Percentiles rank a stretch among this genome's conserved stretches.
These are phyloP conservation scores for Mesitornis unicolor DNA, from an alignment of 2,113 vertebrate genomes.

Conservation along the genomic window DNA sequence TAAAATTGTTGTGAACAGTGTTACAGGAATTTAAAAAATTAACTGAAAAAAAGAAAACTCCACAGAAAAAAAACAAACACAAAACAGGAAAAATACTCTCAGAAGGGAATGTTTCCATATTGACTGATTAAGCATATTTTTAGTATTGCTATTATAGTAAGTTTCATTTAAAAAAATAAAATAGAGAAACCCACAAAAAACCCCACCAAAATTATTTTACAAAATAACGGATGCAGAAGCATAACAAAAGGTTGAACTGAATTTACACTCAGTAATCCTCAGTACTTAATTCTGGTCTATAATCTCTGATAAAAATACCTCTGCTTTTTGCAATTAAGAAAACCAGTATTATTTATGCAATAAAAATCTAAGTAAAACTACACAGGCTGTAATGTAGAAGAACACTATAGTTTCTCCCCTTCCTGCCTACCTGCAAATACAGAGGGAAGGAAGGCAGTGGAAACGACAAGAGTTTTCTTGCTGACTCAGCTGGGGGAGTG, in stretches of 20 bases:
- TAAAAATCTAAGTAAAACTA: background rate
- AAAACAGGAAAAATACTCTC: background rate
- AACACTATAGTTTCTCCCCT: background rate
- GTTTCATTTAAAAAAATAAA: background rate
- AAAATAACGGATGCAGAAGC: background rate
- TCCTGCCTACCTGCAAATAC: rapidly evolving
- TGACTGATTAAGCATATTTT: background rate
- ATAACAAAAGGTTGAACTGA: background rate
- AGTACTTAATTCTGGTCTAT: background rate
- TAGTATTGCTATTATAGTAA: background rate
- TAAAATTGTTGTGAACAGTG: background rate
- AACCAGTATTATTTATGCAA: background rate
- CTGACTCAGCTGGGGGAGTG: rapidly evolving
- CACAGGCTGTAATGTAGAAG: rapidly evolving
- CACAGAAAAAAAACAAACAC: too few relatives aligned
- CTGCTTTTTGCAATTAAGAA: background rate
- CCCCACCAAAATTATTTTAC: background rate
- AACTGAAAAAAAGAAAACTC: too few relatives aligned
- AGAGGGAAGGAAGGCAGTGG: rapidly evolving
- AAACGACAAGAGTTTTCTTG: background rate
- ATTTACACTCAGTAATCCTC: background rate
- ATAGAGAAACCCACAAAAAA: too few relatives aligned
- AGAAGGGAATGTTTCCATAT: background rate
- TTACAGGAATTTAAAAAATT: background rate
- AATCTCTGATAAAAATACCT: background rate